A percentile compares a stretch with the other conserved stretches of the same genome.
These are phyloP conservation scores for Deilephila porcellus DNA, from an alignment of 2,888 invertebrate species.

Conservation along the genomic window DNA sequence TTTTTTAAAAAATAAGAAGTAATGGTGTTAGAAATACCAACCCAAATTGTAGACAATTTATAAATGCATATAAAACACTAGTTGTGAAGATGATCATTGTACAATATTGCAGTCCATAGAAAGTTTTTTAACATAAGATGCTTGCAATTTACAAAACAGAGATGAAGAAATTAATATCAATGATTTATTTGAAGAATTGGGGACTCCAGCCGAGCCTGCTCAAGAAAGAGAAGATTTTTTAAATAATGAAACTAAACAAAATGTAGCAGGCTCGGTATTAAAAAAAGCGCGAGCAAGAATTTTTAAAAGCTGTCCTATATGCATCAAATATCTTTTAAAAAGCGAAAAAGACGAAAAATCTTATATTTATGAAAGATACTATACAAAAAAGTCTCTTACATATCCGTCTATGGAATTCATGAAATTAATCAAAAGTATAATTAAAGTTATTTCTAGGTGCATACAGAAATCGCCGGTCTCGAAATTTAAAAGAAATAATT, in stretches of 20 bases:
- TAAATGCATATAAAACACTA: not conserved
- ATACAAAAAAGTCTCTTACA: constrained; percentile 10
- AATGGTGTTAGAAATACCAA: not conserved
- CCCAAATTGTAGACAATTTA: not conserved
- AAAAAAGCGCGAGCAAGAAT: not conserved
- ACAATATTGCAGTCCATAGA: not conserved
- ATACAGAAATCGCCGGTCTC: not conserved
- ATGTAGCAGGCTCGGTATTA: constrained; percentile 2
- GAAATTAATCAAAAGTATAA: not conserved
- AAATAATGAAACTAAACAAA: too few species aligned
- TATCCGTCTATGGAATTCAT: not conserved
- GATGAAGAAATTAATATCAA: too few species aligned
- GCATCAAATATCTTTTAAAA: not conserved
- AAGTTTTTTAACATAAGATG: too few species aligned
- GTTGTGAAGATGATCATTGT: not conserved
- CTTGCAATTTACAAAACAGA: too few species aligned
- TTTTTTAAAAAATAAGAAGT: not conserved
- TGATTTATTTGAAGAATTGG: too few species aligned
- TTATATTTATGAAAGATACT: constrained; percentile 5
- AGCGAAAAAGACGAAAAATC: not conserved
- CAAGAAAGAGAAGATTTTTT: too few species aligned
- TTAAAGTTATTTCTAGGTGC: not conserved
- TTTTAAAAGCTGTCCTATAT: not conserved
- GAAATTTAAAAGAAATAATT: not conserved
- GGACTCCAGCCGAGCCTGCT: too few species aligned